Percentiles rank a stretch among this genome's conserved stretches.
Conservation (phyloP, 2,888 invertebrate species). For the Drymonia ruficornis region DNA sequence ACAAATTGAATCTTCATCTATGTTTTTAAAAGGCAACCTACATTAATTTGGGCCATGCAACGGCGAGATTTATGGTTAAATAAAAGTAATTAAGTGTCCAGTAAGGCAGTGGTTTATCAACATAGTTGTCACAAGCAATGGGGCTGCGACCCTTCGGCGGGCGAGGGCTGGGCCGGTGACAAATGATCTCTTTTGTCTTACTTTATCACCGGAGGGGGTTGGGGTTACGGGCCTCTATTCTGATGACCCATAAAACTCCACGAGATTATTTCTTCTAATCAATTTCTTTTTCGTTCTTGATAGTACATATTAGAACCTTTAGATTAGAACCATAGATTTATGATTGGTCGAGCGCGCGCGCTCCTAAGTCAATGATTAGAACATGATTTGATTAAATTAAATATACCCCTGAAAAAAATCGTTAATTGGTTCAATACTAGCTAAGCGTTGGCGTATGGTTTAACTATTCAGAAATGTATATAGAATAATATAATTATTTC, state of each 20-base stretch:
- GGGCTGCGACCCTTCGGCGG: constrained; percentile 35
- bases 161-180: constrained; percentile 51
- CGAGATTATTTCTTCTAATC: constrained; percentile 20
- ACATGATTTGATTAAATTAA: no score
- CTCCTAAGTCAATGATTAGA: no score
- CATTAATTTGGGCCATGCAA: background rate
- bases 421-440: no score
- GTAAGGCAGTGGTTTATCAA: constrained; percentile 21
- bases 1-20: no score
- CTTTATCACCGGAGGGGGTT: constrained; percentile 62
- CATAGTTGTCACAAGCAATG: constrained; percentile 31
- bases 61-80: constrained; percentile 15
- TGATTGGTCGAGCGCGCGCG: no score
- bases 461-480: no score
- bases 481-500: no score
- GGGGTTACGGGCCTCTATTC: constrained; percentile 29
- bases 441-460: no score
- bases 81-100: constrained; percentile 34
- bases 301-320: no score
- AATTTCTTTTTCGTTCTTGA: background rate
- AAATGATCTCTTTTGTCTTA: constrained; percentile 78
- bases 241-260: constrained; percentile 38
- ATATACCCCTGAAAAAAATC: no score
- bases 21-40: background rate
- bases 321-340: no score